phyloP scores from a whole-genome alignment of 2,113 vertebrate species.

The Anolis sagrei region DNA sequence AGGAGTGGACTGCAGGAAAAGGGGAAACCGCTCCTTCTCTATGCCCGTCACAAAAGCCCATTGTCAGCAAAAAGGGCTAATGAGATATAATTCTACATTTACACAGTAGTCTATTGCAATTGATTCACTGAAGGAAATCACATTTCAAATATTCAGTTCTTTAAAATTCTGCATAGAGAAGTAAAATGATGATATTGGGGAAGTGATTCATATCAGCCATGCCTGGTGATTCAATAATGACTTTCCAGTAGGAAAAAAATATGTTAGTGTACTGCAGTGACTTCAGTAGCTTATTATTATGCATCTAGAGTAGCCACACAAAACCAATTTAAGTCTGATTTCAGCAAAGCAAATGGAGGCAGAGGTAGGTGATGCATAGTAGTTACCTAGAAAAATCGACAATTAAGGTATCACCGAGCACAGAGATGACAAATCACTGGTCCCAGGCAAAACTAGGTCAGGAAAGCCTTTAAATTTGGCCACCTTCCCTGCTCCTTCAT shows the following conservation, averaged over 20 bases:
- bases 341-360: neutral
- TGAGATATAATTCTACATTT: neutral
- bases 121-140: neutral
- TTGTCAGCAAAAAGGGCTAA: too few species aligned
- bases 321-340: neutral
- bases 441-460: too few species aligned
- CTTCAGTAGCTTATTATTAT: constrained; percentile 12
- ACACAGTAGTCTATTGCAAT: neutral
- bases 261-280: neutral
- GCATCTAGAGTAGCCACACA: constrained; percentile 5
- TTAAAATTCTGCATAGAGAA: neutral
- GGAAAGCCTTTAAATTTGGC: too few species aligned
- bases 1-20: neutral
- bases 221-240: neutral
- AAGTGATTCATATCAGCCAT: constrained; percentile 15
- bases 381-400: neutral
- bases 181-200: constrained; percentile 4
- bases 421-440: neutral
- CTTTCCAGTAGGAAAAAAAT: neutral
- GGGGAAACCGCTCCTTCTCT: neutral
- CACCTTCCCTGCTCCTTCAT: too few species aligned
- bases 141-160: neutral
- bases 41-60: too few species aligned
- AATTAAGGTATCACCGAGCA: neutral
- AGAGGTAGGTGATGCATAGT: neutral